phyloP scores from a whole-genome alignment of 2,888 invertebrate genomes.

The Achlya flavicornis region DNA sequence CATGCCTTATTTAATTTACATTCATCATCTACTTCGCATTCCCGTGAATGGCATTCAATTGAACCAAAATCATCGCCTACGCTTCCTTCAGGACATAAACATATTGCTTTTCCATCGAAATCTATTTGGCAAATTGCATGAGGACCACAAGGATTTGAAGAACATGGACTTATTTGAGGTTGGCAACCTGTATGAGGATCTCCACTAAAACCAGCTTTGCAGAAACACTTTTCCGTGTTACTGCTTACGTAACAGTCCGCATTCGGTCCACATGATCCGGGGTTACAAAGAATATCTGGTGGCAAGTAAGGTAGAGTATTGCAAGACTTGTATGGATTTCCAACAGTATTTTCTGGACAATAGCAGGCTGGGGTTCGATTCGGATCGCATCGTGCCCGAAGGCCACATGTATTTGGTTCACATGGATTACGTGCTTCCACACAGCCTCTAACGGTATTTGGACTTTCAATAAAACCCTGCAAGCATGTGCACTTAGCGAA shows the following conservation, averaged over 20 bases:
- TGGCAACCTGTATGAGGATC: constrained; percentile 92
- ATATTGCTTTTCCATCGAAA: constrained; percentile 87
- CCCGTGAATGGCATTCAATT: constrained; percentile 89
- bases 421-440: constrained; percentile 91
- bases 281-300: constrained; percentile 87
- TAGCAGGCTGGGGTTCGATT: constrained; percentile 91
- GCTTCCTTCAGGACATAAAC: constrained; percentile 89
- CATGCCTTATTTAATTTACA: constrained; percentile 89
- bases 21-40: constrained; percentile 92
- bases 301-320: constrained; percentile 81
- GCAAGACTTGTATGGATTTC: constrained; percentile 92
- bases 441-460: constrained; percentile 94
- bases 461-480: constrained; percentile 92
- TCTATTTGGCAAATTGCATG: constrained; percentile 89
- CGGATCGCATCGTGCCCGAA: constrained; percentile 91
- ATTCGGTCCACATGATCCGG: constrained; percentile 92
- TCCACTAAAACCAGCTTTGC: constrained; percentile 89
- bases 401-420: constrained; percentile 92
- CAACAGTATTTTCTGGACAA: constrained; percentile 92
- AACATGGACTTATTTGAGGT: constrained; percentile 88
- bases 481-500: constrained; percentile 95
- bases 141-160: constrained; percentile 92
- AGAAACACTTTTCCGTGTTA: constrained; percentile 93
- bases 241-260: constrained; percentile 93
- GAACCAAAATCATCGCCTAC: constrained; percentile 90